These are phyloP conservation scores for Acronicta psi DNA, from an alignment of 2,888 invertebrate genomes.

Conservation along the genomic window DNA sequence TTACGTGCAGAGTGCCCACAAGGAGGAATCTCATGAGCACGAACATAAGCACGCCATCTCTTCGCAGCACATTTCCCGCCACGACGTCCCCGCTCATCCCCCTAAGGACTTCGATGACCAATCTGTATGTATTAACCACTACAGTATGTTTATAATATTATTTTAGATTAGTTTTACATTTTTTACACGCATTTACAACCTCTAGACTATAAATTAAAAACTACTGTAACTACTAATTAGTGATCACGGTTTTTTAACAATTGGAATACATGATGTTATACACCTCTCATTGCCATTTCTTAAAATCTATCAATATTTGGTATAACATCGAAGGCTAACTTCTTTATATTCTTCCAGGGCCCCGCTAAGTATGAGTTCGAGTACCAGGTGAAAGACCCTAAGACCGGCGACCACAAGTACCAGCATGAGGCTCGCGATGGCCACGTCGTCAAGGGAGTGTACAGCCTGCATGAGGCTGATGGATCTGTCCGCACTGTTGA, in stretches of 20 bases:
- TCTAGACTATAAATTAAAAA: too few species aligned
- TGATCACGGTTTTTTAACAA: too few species aligned
- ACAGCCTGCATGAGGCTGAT: constrained; percentile 79
- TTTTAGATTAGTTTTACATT: too few species aligned
- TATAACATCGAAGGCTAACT: not conserved
- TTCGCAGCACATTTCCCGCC: constrained; percentile 75
- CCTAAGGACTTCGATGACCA: constrained; percentile 63
- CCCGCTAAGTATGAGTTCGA: constrained; percentile 87
- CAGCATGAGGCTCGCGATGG: constrained; percentile 88
- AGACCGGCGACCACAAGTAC: constrained; percentile 89
- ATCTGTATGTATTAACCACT: constrained; percentile 49
- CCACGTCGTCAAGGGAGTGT: constrained; percentile 88
- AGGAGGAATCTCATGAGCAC: constrained; percentile 40
- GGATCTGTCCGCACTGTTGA: constrained; percentile 84
- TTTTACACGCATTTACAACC: too few species aligned
- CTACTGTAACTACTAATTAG: too few species aligned
- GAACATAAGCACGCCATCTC: constrained; percentile 64
- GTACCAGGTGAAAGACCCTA: constrained; percentile 87
- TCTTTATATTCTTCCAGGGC: constrained; percentile 62
- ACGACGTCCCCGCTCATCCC: constrained; percentile 65
- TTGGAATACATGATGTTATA: too few species aligned
- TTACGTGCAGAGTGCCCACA: constrained; percentile 48
- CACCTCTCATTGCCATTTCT: too few species aligned
- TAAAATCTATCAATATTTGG: too few species aligned
- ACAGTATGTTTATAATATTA: too few species aligned